phyloP scores from a whole-genome alignment of 2,797 vertebrate genomes.

The Halcyon chelicuti region DNA sequence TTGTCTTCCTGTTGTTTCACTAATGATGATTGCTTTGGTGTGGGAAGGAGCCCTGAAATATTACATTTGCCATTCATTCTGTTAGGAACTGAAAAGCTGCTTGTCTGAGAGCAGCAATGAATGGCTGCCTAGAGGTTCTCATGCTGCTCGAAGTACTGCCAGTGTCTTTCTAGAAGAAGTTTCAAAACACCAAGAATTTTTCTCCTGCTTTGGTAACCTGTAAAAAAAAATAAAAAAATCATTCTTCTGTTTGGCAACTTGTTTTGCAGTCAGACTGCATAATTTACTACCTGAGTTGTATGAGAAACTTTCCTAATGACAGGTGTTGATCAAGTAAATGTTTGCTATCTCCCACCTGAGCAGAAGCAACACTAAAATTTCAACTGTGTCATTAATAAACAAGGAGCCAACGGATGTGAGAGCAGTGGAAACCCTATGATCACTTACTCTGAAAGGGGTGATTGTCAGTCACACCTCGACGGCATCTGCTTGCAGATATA shows the following conservation, averaged over 20 bases:
- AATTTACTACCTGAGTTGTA: not conserved
- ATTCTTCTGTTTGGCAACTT: not conserved
- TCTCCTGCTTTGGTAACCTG: not conserved
- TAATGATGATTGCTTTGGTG: not conserved
- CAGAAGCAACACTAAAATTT: not conserved
- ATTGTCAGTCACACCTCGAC: constrained; percentile 83
- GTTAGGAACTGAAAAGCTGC: not conserved
- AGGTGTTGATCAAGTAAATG: constrained; percentile 11
- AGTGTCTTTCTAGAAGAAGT: not conserved
- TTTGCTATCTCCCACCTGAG: not conserved
- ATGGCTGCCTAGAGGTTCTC: not conserved
- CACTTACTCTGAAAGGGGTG: constrained; percentile 71
- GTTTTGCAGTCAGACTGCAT: not conserved
- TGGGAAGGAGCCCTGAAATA: not conserved
- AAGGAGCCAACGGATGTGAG: not conserved
- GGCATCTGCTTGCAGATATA: constrained; percentile 83
- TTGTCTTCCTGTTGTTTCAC: not conserved
- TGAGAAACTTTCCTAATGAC: not conserved
- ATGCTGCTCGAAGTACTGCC: not conserved
- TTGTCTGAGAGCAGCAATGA: not conserved
- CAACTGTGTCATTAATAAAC: constrained; percentile 25
- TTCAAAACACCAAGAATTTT: not conserved
- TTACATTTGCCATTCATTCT: not conserved
- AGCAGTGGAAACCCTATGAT: constrained; percentile 72
- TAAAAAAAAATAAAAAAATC: not conserved